phyloP scores from a whole-genome alignment of 2,113 vertebrate genomes.

The Damaliscus lunatus region DNA sequence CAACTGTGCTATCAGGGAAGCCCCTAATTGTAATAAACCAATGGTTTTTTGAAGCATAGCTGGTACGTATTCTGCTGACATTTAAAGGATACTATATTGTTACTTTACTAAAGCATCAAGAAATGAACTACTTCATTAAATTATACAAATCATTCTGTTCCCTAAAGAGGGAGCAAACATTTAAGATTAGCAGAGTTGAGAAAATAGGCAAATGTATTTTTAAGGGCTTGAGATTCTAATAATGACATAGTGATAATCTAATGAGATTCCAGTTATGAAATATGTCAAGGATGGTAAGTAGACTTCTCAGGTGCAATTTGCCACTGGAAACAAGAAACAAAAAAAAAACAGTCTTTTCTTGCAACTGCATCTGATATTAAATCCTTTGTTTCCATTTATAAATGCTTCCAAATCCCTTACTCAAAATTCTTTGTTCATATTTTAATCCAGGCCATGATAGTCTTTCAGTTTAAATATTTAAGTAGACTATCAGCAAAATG shows the following conservation, averaged over 20 bases:
- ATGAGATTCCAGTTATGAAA: neutral
- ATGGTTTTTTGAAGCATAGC: neutral
- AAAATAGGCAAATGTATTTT: neutral
- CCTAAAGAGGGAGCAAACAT: neutral
- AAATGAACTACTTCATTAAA: neutral
- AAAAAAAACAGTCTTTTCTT: neutral
- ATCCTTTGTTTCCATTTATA: neutral
- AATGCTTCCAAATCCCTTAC: neutral
- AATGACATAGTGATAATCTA: neutral
- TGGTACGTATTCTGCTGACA: neutral
- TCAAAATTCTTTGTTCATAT: neutral
- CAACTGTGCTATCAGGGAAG: neutral
- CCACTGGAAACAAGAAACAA: neutral
- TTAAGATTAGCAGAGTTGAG: neutral
- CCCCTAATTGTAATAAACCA: neutral
- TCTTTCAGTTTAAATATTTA: slow-evolving; percentile 53
- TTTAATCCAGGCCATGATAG: neutral
- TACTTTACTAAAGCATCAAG: neutral
- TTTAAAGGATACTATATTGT: neutral
- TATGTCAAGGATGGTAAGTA: neutral
- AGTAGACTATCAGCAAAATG: neutral
- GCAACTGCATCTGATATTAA: neutral
- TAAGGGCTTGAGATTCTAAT: neutral
- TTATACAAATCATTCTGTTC: neutral
- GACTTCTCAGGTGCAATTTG: neutral